A percentile compares a stretch with the other conserved stretches of the same genome.
Evolutionary conservation across 1,140 invertebrate genomes (phyloP).

Genomic region (Tetramorium parvispinum): DNA sequence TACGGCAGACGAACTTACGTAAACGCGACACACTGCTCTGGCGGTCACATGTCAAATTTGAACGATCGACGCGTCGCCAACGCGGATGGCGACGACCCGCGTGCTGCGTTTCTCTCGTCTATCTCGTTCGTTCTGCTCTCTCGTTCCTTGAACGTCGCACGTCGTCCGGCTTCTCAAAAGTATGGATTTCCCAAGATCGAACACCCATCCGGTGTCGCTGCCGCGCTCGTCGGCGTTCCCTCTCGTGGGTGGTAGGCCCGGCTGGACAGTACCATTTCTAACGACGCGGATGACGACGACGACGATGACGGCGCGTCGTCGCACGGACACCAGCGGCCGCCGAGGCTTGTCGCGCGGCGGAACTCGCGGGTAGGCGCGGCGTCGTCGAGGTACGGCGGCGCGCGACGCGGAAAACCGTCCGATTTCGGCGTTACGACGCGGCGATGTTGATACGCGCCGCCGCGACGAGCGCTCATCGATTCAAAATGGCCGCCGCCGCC

Average conservation of each 20-base stretch:
- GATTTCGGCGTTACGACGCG: slow-evolving; percentile 55
- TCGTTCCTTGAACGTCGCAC: neutral
- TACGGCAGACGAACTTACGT: slow-evolving; percentile 36
- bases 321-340: neutral
- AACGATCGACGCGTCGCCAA: slow-evolving; percentile 31
- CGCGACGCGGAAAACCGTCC: slow-evolving; percentile 38
- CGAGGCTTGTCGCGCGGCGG: neutral
- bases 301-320: neutral
- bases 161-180: neutral
- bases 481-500: slow-evolving; percentile 72
- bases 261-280: slow-evolving; percentile 5
- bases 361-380: neutral
- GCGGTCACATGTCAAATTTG: slow-evolving; percentile 56
- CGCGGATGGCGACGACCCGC: neutral
- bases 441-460: slow-evolving; percentile 63
- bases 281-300: neutral
- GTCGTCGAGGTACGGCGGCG: neutral
- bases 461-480: slow-evolving; percentile 67
- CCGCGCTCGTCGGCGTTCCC: slow-evolving; percentile 29
- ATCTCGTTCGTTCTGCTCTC: neutral
- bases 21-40: slow-evolving; percentile 27
- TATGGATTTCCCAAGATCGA: neutral
- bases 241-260: neutral
- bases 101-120: neutral
- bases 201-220: neutral